These are phyloP conservation scores for Agriopis aurantiaria DNA, from an alignment of 2,888 invertebrate species.

Conservation along the genomic window DNA sequence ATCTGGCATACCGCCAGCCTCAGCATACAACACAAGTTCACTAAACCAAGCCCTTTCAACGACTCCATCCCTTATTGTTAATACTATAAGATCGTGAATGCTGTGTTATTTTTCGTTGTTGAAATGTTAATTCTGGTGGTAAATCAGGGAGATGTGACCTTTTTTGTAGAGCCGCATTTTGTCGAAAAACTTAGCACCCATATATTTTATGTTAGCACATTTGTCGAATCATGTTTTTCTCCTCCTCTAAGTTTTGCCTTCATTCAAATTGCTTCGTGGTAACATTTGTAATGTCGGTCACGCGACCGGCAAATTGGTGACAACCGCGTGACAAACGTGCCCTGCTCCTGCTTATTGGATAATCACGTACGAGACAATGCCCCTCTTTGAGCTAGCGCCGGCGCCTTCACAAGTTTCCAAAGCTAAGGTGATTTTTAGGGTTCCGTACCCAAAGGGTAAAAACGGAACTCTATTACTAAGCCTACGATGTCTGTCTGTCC, in stretches of 20 bases:
- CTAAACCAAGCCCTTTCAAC: constrained; percentile 2
- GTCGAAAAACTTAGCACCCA: background rate
- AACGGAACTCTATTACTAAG: too few relatives aligned
- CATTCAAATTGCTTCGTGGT: constrained; percentile 16
- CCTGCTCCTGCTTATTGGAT: constrained; percentile 47
- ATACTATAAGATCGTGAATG: background rate
- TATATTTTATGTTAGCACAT: background rate
- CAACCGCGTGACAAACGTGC: constrained; percentile 47
- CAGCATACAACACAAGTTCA: constrained; percentile 5
- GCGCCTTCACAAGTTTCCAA: constrained; percentile 35
- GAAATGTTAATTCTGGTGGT: constrained; percentile 42
- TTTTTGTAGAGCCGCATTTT: constrained; percentile 9
- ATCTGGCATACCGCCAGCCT: constrained; percentile 46
- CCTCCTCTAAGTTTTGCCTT: background rate
- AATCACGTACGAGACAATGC: constrained; percentile 47
- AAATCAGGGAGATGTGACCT: constrained; percentile 41
- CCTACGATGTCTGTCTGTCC: too few relatives aligned
- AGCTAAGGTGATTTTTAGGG: background rate
- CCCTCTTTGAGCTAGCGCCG: constrained; percentile 48
- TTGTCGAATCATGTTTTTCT: background rate
- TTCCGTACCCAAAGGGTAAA: too few relatives aligned
- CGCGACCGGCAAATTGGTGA: constrained; percentile 42
- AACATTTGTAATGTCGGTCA: constrained; percentile 33
- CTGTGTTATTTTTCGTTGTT: background rate
- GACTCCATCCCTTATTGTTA: constrained; percentile 10